phyloP scores from a whole-genome alignment of 2,797 vertebrate species.

The Spizella passerina region DNA sequence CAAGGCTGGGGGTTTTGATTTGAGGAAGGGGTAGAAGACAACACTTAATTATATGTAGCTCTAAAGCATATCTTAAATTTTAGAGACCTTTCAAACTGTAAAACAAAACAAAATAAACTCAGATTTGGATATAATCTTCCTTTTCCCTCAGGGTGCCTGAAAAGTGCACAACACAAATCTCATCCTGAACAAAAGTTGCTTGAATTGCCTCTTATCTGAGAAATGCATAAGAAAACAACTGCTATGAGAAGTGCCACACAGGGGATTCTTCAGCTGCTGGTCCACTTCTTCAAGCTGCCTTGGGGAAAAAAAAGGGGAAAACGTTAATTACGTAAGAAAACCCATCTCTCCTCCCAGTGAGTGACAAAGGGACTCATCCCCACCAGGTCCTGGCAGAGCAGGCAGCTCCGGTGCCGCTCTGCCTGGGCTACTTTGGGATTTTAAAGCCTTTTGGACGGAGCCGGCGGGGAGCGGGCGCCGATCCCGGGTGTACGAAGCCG shows the following conservation, averaged over 20 bases:
- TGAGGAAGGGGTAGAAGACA: neutral
- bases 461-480: neutral
- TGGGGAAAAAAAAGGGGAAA: accelerated
- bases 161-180: neutral
- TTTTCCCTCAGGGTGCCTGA: neutral
- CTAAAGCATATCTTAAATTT: neutral
- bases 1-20: neutral
- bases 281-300: neutral
- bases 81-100: neutral
- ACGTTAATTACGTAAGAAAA: neutral
- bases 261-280: neutral
- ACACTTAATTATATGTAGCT: neutral
- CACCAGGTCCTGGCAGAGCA: neutral
- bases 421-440: neutral
- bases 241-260: neutral
- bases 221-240: neutral
- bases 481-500: neutral
- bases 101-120: neutral
- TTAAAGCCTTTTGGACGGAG: neutral
- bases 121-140: neutral
- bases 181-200: neutral
- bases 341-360: neutral
- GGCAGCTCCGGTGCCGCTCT: neutral
- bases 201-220: neutral
- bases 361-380: neutral